Evolutionary conservation across 2,113 vertebrate genomes (phyloP), one percentile per base, ranked within the genome.

Genomic region (Aleadryas rufinucha): DNA sequence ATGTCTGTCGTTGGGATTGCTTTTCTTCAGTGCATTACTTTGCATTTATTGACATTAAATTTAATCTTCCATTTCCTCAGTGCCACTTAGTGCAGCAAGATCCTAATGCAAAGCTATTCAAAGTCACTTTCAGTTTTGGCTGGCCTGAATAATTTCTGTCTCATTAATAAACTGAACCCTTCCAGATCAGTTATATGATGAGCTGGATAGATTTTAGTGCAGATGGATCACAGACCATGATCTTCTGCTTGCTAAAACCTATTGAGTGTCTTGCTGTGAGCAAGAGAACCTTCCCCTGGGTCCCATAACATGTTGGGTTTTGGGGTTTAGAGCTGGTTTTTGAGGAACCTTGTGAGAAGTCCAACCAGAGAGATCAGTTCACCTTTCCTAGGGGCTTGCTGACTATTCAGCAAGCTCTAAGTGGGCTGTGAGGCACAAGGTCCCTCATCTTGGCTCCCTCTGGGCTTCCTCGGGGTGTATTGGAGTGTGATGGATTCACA

Each of bases 11-110:
- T 47, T 68, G 61, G 50, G 68, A 81, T 74, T 76, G 61, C 92
- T 90, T 94, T 90, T 83, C 88, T 86, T 89, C 54, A 77, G 88
- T 84, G 88, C 90, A 84, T 92, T 90, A 90, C 82, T 96, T 92
- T 94, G 92, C 75, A 92, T 90, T 97, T 97, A 96, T 93, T 92
- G 90, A 84, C 83, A 84, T 94, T 95, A 93, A 97, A 90, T 95
- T 95, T 94, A 88, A 94, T 96, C 83, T 92, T 86, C 95, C 85
- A 50, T 96, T 93, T 95, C 88, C 85, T 94, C 47, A 18, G 63
- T 22, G 68, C 94, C 79, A 83, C 86, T 94, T 88, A 63, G 85
- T 65, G 26, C 83, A 92, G 79, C 0, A 0, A 90, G 75, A 92
- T 10, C 90, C 65, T 85, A 88, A 88, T 76, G 63, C 77, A 71